Conservation (phyloP, 1,140 invertebrate genomes). For the Cylas formicarius region DNA sequence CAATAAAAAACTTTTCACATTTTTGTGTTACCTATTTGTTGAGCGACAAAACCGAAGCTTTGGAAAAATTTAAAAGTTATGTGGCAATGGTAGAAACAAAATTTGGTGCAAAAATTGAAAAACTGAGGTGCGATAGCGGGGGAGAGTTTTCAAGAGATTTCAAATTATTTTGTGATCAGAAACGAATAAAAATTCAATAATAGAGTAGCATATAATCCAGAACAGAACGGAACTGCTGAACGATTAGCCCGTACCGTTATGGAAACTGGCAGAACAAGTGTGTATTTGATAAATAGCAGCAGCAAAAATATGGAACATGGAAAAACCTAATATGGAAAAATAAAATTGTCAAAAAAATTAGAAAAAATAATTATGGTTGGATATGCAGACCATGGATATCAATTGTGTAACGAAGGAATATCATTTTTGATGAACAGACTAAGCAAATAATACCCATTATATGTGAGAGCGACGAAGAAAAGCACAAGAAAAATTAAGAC, state of each 20-base stretch:
- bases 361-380: slow-evolving; percentile 26
- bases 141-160: slow-evolving; percentile 32
- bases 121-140: slow-evolving; percentile 29
- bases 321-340: slow-evolving; percentile 19
- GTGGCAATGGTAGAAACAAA: slow-evolving; percentile 27
- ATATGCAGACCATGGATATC: slow-evolving; percentile 23
- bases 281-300: slow-evolving; percentile 43
- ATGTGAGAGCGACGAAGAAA: no score
- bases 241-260: slow-evolving; percentile 40
- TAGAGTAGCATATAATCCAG: slow-evolving; percentile 35
- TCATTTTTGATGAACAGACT: slow-evolving; percentile 32
- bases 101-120: slow-evolving; percentile 31
- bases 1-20: slow-evolving; percentile 38
- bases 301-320: slow-evolving; percentile 22
- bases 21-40: slow-evolving; percentile 36
- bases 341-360: slow-evolving; percentile 15
- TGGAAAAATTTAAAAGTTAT: slow-evolving; percentile 32
- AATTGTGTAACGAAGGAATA: slow-evolving; percentile 31
- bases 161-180: slow-evolving; percentile 25
- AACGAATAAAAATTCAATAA: slow-evolving; percentile 25
- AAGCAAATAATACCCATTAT: no score
- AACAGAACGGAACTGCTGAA: slow-evolving; percentile 45
- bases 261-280: slow-evolving; percentile 38
- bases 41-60: slow-evolving; percentile 33
- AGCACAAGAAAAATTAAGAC: no score